Evolutionary conservation across 2,797 vertebrate species (phyloP), one percentile per base, ranked within the genome.

Genomic region (Cheirogaleus major): DNA sequence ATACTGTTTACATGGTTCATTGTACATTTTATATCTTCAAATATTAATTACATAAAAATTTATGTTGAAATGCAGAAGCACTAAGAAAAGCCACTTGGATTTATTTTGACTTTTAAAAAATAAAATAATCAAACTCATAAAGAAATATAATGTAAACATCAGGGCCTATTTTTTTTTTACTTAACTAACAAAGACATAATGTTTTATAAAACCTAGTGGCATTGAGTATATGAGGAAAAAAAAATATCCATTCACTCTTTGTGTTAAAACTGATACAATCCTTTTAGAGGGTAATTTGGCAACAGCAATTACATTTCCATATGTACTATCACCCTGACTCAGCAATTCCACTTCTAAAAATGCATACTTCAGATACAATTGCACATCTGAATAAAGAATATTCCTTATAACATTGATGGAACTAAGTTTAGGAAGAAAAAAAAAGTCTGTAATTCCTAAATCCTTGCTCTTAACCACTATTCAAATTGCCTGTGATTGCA

Each of bases 31-130:
- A 7, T 75, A 91, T 82, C 11, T 96, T 80, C 15, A 82, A 91
- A 72, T 67, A 75, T 85, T 63, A 69, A 90, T 65, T 89, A 84
- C 0, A 43, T 25, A 12, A 52, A 82, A 67, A 23, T 91, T 75
- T 65, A 67, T 3, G 10, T 82, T 59, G 50, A 94, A 80, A 89
- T 93, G 23, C 35, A 93, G 61, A 94, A 45, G 15, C n/a, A 79
- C n/a, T 48, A 83, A 70, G 13, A 69, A 94, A 94, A 35, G 0
- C 17, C 41, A 18, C 17, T 73, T 59, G 65, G 57, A 83, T 45
- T 65, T 35, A 80, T 35, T 86, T 32, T 82, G 13, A 48, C 17
- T 95, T 79, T 95, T 93, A 70, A 87, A 79, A 93, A 95, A 57
- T 85, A 90, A 84, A 59, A 79, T 50, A 76, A 82, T 35, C 25